Base-by-base conservation (phyloP, 2,797 vertebrate genomes). In the Cuniculus paca region DNA sequence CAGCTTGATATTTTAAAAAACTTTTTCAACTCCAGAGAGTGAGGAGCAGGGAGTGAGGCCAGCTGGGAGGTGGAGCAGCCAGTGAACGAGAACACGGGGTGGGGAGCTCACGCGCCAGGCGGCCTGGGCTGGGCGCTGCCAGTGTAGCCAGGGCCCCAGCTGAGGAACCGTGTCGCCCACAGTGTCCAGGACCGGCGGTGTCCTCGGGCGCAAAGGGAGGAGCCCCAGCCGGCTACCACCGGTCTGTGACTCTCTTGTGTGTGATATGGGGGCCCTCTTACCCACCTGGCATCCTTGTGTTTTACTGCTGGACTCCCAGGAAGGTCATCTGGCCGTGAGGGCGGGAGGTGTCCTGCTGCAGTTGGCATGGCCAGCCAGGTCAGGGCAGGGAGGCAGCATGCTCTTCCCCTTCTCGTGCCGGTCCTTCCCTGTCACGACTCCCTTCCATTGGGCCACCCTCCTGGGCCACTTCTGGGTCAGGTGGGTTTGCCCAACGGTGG, bases 1-100 rank as follows among this genome's bases (percentile, higher is more conserved):
- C 70, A 94, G 60, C 82, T 87, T 95, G 82, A 86, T 48, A 56
- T 87, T 90, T 96, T 82, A 39, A 63, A 75, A 68, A 68, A 56
- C 61, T 88, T 88, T 45, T 74, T 78, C 72, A 85, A 56, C 77
- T 93, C 88, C 50, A 85, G 22, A 60, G 50, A 88, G 54, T 36
- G 22, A 14, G 36, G 60, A 58, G 61, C 56, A 56, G 36, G 54
- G 48, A 60, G 10, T 22, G 3, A 54, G 58, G 70, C 63, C 36
- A 1, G 70, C 36, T 75, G 72, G 42, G 70, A 75, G 72, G 72
- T 24, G 19, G 63, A 26, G 16, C 39, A 75, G 39, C 24, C 28
- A 24, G 72, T 28, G 39, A 45, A 2, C 1, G 42, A 45, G 39
- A 45, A 5, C 24, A 6, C 13, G 16, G 42, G 42, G 9, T 5